Percentiles rank a stretch among this genome's conserved stretches.
Conservation (phyloP, 2,797 vertebrate genomes). For the Lophotriccus pileatus region DNA sequence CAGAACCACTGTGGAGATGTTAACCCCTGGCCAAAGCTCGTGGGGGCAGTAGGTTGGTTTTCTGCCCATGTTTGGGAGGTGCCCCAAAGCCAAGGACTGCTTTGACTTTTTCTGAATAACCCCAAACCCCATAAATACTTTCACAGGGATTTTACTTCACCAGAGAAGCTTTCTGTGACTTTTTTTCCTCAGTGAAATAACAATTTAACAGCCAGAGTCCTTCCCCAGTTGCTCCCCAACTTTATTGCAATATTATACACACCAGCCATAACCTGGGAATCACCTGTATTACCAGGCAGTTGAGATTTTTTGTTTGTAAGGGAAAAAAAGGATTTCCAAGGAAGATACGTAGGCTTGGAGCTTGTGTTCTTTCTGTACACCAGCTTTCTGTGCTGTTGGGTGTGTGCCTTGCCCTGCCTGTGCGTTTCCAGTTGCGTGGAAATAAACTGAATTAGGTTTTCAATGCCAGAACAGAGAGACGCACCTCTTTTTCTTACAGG, state of each 20-base stretch:
- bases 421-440: accelerated
- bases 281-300: neutral
- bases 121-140: neutral
- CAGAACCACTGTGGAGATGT: neutral
- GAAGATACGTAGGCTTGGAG: neutral
- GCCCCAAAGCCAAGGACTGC: neutral
- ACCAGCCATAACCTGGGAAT: neutral
- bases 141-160: neutral
- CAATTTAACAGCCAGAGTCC: neutral
- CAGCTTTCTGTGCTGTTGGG: neutral
- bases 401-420: accelerated
- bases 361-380: neutral
- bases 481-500: neutral
- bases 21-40: accelerated
- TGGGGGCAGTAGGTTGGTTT: accelerated
- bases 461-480: too few species aligned
- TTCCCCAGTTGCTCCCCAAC: neutral
- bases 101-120: neutral
- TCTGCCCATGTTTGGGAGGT: neutral
- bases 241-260: neutral
- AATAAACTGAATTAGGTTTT: neutral
- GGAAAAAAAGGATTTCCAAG: neutral
- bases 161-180: neutral
- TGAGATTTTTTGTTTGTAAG: neutral
- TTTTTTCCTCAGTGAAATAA: neutral